A percentile compares a stretch with the other conserved stretches of the same genome.
phyloP scores from a whole-genome alignment of 2,113 vertebrate species.

The Apteryx mantelli region DNA sequence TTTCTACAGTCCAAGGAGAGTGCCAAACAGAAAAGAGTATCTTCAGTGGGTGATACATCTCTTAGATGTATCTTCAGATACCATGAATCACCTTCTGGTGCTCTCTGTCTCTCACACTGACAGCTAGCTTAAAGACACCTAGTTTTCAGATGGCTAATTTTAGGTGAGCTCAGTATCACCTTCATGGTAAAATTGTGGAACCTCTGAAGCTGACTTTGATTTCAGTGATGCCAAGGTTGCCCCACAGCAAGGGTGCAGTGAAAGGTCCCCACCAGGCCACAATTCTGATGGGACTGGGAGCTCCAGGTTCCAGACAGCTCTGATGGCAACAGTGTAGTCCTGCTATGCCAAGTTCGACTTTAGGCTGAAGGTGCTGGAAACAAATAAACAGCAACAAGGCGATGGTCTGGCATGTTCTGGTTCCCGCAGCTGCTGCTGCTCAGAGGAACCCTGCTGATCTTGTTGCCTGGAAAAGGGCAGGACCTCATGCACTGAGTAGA shows the following conservation, averaged over 20 bases:
- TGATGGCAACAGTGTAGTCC: not conserved
- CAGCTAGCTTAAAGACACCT: not conserved
- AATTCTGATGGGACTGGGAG: accelerated
- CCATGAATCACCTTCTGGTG: not conserved
- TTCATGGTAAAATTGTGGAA: not conserved
- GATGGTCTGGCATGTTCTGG: not conserved
- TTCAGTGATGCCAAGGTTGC: not conserved
- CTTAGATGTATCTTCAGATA: not conserved
- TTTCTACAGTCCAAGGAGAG: not conserved
- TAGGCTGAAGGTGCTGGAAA: not conserved
- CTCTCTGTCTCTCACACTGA: not conserved
- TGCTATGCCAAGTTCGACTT: not conserved
- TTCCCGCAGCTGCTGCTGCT: not conserved
- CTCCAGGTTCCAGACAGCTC: not conserved
- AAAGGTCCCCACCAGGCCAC: not conserved
- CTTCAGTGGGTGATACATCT: not conserved
- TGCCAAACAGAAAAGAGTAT: not conserved
- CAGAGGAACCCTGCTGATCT: not conserved
- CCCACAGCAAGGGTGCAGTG: accelerated
- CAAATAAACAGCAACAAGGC: accelerated
- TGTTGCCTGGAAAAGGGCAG: not conserved
- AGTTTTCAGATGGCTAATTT: not conserved
- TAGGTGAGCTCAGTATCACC: not conserved
- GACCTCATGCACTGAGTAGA: accelerated
- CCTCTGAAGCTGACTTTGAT: not conserved